These are phyloP conservation scores for Taenaris catops DNA, from an alignment of 2,888 invertebrate species.

Conservation along the genomic window DNA sequence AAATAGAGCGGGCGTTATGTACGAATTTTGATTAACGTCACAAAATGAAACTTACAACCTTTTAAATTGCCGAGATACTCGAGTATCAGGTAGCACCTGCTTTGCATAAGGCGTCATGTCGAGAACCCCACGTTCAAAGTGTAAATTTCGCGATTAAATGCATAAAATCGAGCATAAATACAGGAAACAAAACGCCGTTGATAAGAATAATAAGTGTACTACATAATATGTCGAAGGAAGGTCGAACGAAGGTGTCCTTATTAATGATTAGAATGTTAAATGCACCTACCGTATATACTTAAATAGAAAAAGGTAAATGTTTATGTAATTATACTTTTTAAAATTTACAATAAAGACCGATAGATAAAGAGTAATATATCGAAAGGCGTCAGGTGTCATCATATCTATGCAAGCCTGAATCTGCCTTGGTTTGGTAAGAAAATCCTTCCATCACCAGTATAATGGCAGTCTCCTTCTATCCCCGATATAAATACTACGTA, in stretches of 20 bases:
- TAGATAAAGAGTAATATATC: too few relatives aligned
- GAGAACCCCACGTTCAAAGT: slow-evolving; percentile 67
- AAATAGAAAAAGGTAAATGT: neutral
- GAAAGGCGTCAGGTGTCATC: too few relatives aligned
- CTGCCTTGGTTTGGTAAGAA: too few relatives aligned
- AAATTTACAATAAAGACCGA: too few relatives aligned
- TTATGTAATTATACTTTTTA: too few relatives aligned
- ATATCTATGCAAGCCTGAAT: too few relatives aligned
- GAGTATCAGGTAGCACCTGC: slow-evolving; percentile 78
- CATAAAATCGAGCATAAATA: slow-evolving; percentile 65
- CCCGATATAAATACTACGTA: too few relatives aligned
- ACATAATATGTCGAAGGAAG: slow-evolving; percentile 41
- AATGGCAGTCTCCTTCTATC: too few relatives aligned
- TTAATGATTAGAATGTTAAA: slow-evolving; percentile 27
- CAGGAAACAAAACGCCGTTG: slow-evolving; percentile 46
- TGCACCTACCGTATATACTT: neutral
- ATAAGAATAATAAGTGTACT: slow-evolving; percentile 55
- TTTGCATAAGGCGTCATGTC: slow-evolving; percentile 77
- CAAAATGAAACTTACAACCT: slow-evolving; percentile 18
- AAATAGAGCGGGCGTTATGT: slow-evolving; percentile 4
- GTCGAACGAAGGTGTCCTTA: slow-evolving; percentile 54
- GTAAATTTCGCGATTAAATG: slow-evolving; percentile 73
- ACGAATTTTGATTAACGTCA: slow-evolving; percentile 6
- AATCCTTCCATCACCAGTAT: too few relatives aligned
- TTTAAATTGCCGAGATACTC: slow-evolving; percentile 31